phyloP scores from a whole-genome alignment of 2,113 vertebrate species.

The Apodemus speciosus region DNA sequence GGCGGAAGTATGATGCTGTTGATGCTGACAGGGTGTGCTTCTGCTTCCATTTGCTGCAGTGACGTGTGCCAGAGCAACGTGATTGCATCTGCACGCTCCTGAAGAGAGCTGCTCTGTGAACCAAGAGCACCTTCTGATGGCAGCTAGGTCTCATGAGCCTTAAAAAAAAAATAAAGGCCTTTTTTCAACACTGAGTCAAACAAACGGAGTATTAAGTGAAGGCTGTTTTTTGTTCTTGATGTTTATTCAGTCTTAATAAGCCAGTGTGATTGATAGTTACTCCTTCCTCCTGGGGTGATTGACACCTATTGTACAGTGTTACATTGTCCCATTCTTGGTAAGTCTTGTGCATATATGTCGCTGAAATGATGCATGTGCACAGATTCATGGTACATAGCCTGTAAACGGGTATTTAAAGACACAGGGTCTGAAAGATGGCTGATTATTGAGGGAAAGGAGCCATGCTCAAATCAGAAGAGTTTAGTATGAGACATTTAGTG shows the following conservation, averaged over 20 bases:
- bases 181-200: neutral
- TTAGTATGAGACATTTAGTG: neutral
- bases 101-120: conserved; percentile 30
- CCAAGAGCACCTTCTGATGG: conserved; percentile 67
- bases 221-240: too few relatives aligned
- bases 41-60: fast-evolving
- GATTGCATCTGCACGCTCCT: fast-evolving
- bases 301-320: fast-evolving
- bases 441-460: neutral
- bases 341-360: too few relatives aligned
- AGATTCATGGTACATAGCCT: neutral
- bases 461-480: neutral
- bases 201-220: neutral
- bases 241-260: neutral
- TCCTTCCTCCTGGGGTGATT: neutral
- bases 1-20: fast-evolving
- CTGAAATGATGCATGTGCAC: neutral
- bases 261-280: fast-evolving
- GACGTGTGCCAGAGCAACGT: neutral
- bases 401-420: neutral
- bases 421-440: neutral
- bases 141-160: conserved; percentile 54
- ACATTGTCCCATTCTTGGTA: neutral
- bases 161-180: neutral
- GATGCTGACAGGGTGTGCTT: fast-evolving